These are phyloP conservation scores for Balaenoptera acutorostrata DNA, from an alignment of 2,113 vertebrate genomes.

Conservation along the genomic window DNA sequence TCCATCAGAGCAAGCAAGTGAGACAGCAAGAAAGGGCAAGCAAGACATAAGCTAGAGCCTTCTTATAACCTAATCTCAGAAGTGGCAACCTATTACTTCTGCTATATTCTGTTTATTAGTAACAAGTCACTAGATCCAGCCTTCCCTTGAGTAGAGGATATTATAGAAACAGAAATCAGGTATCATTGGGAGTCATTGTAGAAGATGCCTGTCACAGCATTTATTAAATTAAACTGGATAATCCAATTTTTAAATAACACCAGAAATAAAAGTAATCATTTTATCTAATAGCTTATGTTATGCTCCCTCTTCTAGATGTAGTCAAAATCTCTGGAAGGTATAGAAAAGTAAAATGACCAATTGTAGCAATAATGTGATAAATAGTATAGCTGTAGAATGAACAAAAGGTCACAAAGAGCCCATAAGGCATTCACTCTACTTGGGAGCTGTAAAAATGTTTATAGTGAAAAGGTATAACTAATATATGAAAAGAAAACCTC, in stretches of 20 bases:
- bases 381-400: neutral
- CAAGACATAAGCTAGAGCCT: neutral
- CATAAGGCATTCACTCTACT: fast-evolving
- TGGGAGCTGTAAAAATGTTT: neutral
- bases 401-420: neutral
- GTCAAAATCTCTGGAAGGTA: neutral
- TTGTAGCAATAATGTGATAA: neutral
- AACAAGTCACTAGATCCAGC: neutral
- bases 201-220: neutral
- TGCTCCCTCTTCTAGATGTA: neutral
- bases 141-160: neutral
- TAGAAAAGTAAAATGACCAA: neutral
- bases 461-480: neutral
- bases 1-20: neutral
- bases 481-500: neutral
- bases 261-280: neutral
- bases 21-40: neutral
- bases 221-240: neutral
- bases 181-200: neutral
- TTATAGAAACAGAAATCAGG: neutral
- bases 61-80: neutral
- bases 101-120: neutral
- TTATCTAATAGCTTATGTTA: neutral
- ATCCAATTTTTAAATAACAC: neutral
- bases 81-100: neutral